A percentile compares a stretch with the other conserved stretches of the same genome.
Evolutionary conservation across 2,113 vertebrate genomes (phyloP).

Genomic region (Colius striatus): DNA sequence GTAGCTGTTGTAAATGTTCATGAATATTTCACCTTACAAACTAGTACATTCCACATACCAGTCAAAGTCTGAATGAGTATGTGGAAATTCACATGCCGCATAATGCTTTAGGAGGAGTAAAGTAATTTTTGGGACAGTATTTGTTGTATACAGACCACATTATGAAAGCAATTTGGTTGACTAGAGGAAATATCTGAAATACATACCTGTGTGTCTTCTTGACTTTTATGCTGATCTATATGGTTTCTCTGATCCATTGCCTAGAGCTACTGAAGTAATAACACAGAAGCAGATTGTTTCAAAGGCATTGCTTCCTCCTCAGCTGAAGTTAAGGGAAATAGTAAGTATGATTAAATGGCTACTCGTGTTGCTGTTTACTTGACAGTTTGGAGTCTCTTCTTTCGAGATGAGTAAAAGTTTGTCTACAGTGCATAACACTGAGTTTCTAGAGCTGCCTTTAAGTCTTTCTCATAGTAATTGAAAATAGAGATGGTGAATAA

Average conservation of each 20-base stretch:
- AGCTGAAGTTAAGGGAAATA: neutral
- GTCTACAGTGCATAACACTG: neutral
- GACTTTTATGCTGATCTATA: neutral
- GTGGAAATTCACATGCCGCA: neutral
- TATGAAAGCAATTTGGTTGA: neutral
- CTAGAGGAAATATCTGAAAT: neutral
- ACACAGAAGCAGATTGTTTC: neutral
- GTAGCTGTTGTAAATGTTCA: neutral
- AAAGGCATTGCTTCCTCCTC: neutral
- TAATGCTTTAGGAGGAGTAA: neutral
- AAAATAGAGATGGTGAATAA: neutral
- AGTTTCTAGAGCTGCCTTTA: neutral
- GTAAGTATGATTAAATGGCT: neutral
- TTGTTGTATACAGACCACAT: neutral
- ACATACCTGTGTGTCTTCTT: neutral
- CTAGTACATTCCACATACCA: neutral
- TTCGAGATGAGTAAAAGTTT: neutral
- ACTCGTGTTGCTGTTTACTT: neutral
- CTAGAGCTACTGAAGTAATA: neutral
- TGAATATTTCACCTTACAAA: neutral
- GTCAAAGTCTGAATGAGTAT: neutral
- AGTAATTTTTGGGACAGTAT: neutral
- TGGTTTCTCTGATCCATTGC: fast-evolving
- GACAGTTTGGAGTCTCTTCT: neutral
- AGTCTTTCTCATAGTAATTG: neutral